These are phyloP conservation scores for Apostichopus parvimensis DNA, from an alignment of 35 echinoderm and acorn worm genomes.

Conservation along the genomic window DNA sequence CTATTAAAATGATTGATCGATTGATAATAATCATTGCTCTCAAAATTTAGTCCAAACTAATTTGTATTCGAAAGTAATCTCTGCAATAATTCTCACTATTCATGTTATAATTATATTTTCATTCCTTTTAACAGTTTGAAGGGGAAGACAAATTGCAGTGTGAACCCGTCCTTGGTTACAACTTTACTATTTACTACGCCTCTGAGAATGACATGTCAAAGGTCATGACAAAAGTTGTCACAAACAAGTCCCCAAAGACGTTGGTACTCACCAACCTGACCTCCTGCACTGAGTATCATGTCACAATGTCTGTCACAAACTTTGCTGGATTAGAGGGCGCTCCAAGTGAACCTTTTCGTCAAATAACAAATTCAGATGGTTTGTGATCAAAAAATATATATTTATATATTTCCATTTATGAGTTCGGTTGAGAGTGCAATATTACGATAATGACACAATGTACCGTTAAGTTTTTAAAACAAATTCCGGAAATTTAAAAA, in stretches of 20 bases:
- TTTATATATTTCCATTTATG: no score
- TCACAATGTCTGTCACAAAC: slow-evolving; percentile 24
- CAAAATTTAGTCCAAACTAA: no score
- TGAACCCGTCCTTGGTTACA: slow-evolving; percentile 6
- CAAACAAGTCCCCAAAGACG: neutral
- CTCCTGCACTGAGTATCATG: neutral
- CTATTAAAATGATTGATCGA: no score
- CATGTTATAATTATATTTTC: neutral
- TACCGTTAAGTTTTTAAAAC: no score
- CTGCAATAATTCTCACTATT: neutral
- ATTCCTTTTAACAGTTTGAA: neutral
- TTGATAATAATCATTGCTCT: no score
- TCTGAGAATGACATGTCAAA: neutral
- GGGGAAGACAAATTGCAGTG: slow-evolving; percentile 11
- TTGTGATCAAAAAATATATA: neutral
- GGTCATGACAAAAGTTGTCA: neutral
- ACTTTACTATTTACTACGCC: slow-evolving; percentile 4
- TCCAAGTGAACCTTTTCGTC: neutral
- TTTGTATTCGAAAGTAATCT: no score
- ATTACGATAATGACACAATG: no score
- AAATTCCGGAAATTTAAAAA: no score
- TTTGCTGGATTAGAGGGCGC: slow-evolving; percentile 12
- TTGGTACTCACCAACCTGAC: neutral
- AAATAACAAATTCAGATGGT: slow-evolving; percentile 12
- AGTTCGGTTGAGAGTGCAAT: no score